phyloP scores from a whole-genome alignment of 2,113 vertebrate genomes.

The Spizaetus ornatus region DNA sequence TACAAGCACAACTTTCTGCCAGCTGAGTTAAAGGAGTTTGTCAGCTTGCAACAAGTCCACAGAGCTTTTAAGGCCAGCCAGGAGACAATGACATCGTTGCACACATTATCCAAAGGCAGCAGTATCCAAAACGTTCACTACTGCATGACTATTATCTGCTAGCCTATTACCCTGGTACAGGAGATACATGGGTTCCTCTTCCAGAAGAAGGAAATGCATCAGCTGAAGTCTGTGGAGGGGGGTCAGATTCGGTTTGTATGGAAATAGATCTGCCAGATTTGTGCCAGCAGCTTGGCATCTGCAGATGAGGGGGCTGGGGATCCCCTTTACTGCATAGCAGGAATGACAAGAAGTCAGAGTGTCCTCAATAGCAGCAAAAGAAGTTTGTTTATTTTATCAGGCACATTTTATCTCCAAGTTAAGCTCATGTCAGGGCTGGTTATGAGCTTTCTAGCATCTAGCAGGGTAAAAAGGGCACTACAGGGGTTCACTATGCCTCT shows the following conservation, averaged over 20 bases:
- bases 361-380: not conserved
- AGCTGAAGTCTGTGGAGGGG: not conserved
- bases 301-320: not conserved
- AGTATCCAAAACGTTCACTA: rapidly evolving
- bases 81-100: rapidly evolving
- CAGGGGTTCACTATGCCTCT: not conserved
- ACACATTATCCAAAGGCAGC: not conserved
- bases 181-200: not conserved
- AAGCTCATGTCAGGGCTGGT: not conserved
- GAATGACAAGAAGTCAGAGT: not conserved
- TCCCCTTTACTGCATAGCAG: not conserved
- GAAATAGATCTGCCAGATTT: not conserved
- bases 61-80: not conserved
- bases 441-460: not conserved
- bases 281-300: not conserved
- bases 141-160: not conserved
- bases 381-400: not conserved
- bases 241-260: not conserved
- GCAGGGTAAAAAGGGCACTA: not conserved
- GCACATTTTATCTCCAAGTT: not conserved
- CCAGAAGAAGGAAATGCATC: not conserved
- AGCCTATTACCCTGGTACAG: not conserved
- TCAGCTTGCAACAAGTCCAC: not conserved
- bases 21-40: not conserved
- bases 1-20: not conserved